phyloP scores from a whole-genome alignment of 2,797 vertebrate genomes.

The Molossus molossus region DNA sequence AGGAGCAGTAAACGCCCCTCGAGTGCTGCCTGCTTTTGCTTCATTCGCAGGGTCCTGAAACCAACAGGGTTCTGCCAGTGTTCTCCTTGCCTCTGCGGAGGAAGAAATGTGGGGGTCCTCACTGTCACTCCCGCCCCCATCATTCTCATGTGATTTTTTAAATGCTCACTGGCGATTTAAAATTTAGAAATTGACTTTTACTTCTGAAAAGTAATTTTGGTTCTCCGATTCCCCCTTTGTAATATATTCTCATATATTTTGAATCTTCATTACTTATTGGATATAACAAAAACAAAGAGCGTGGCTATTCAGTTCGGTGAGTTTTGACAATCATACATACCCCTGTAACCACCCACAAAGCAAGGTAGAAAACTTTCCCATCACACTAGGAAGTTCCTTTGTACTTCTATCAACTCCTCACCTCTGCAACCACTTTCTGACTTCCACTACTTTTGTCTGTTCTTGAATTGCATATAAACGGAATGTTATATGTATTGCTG shows the following conservation, averaged over 20 bases:
- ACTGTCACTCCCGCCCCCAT: not conserved
- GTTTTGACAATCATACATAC: not conserved
- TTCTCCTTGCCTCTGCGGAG: not conserved
- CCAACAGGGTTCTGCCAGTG: not conserved
- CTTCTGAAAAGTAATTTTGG: slow-evolving; percentile 23
- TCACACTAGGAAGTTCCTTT: not conserved
- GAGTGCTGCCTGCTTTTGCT: not conserved
- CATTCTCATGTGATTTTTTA: not conserved
- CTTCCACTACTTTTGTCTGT: not conserved
- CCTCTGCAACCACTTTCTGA: not conserved
- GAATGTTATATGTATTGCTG: not conserved
- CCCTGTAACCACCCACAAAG: not conserved
- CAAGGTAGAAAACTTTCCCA: not conserved
- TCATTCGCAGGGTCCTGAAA: not conserved
- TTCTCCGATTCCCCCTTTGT: not conserved
- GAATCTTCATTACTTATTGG: not conserved
- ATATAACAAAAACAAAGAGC: slow-evolving; percentile 17
- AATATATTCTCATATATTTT: not conserved
- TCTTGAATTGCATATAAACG: slow-evolving; percentile 38
- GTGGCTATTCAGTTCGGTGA: not conserved
- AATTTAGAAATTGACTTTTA: slow-evolving; percentile 15
- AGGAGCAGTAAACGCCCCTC: not conserved
- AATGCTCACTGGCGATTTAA: not conserved
- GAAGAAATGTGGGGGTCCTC: not conserved
- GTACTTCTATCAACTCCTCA: not conserved